phyloP scores from a whole-genome alignment of 2,113 vertebrate genomes.

The Leiothrix lutea region DNA sequence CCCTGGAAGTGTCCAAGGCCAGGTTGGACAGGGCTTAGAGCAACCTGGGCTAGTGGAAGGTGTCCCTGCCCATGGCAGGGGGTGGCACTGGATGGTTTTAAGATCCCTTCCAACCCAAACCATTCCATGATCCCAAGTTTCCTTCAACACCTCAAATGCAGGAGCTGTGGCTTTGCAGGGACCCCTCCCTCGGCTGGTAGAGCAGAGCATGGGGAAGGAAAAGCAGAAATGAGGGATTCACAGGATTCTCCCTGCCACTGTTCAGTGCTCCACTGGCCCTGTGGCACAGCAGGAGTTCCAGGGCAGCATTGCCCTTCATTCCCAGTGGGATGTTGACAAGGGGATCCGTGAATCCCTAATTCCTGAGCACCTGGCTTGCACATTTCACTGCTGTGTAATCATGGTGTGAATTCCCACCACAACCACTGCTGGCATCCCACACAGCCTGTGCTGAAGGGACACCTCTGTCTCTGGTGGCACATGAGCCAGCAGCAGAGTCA shows the following conservation, averaged over 20 bases:
- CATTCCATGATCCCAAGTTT: background rate
- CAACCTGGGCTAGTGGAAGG: fast-evolving
- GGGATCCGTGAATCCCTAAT: background rate
- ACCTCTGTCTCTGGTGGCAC: background rate
- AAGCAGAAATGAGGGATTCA: background rate
- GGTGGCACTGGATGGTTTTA: background rate
- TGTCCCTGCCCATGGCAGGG: background rate
- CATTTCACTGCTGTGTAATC: background rate
- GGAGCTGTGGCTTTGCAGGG: background rate
- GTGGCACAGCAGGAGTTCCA: too few relatives aligned
- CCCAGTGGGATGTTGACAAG: background rate
- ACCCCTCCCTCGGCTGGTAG: background rate
- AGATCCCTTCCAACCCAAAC: background rate
- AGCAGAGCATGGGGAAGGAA: background rate
- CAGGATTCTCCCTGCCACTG: background rate
- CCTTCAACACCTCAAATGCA: background rate
- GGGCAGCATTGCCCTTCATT: background rate
- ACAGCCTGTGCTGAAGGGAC: background rate
- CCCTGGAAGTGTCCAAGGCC: background rate
- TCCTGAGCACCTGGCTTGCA: background rate
- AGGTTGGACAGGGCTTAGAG: fast-evolving
- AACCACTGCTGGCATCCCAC: background rate
- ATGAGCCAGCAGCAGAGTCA: background rate
- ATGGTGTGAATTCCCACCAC: fast-evolving
- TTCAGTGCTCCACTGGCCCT: background rate